Percentiles rank a stretch among this genome's conserved stretches.
These are phyloP conservation scores for Lerista edwardsae DNA, from an alignment of 2,797 vertebrate genomes.

Conservation along the genomic window DNA sequence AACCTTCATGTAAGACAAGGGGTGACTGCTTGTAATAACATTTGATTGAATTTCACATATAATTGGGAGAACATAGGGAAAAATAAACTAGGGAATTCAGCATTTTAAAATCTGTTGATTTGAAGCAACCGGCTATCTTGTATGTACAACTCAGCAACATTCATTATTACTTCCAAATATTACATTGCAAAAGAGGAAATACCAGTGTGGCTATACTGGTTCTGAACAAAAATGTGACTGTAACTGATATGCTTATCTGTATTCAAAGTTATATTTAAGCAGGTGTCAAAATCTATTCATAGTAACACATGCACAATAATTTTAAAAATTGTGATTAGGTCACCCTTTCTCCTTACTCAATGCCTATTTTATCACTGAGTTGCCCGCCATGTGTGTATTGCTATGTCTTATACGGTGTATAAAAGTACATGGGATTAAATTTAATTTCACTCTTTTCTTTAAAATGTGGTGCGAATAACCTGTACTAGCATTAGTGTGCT, in stretches of 20 bases:
- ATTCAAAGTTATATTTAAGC: slow-evolving; percentile 27
- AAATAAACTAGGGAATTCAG: neutral
- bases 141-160: accelerated
- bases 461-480: neutral
- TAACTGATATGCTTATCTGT: neutral
- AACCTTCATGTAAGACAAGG: too few species aligned
- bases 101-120: slow-evolving; percentile 10
- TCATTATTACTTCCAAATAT: neutral
- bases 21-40: neutral
- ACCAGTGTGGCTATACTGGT: neutral
- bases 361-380: neutral
- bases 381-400: neutral
- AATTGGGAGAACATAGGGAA: neutral
- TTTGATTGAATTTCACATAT: slow-evolving; percentile 24
- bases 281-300: neutral
- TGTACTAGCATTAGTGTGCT: neutral
- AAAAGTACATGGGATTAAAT: neutral
- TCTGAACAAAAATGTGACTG: slow-evolving; percentile 20
- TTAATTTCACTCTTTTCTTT: neutral
- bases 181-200: slow-evolving; percentile 20
- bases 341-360: neutral
- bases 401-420: neutral
- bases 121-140: neutral
- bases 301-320: neutral
- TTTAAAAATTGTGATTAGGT: slow-evolving; percentile 4